Evolutionary conservation across 2,888 invertebrate species (phyloP).

Genomic region (Myathropa florea): DNA sequence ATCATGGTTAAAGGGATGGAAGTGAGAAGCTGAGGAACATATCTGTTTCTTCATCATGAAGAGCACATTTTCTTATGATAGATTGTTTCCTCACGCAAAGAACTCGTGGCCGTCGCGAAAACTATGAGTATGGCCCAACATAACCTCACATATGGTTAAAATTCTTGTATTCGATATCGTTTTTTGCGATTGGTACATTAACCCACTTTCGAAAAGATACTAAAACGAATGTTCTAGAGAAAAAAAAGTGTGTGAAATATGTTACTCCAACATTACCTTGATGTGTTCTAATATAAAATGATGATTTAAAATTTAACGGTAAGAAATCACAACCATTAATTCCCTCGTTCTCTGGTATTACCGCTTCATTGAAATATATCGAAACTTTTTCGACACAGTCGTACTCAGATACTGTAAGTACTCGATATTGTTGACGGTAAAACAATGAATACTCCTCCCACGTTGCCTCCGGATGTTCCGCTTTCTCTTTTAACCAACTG

Average conservation of each 20-base stretch:
- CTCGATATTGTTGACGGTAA: conserved; percentile 79
- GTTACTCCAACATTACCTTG: conserved; percentile 78
- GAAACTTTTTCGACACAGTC: conserved; percentile 79
- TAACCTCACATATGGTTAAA: too few species aligned
- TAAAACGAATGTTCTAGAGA: background rate
- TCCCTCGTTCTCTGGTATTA: conserved; percentile 78
- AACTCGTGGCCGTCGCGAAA: too few species aligned
- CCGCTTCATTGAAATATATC: conserved; percentile 79
- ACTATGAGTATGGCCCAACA: too few species aligned
- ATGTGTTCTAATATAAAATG: conserved; percentile 80
- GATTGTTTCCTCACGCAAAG: too few species aligned
- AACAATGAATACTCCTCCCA: conserved; percentile 81
- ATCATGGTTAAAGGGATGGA: too few species aligned
- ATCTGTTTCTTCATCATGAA: too few species aligned
- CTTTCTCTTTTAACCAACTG: conserved; percentile 78
- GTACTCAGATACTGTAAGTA: conserved; percentile 81
- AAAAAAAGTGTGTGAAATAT: background rate
- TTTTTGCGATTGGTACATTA: too few species aligned
- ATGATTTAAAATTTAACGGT: conserved; percentile 80
- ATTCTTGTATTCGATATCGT: too few species aligned
- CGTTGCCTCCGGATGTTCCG: conserved; percentile 81
- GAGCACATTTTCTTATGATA: too few species aligned
- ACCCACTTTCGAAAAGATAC: background rate
- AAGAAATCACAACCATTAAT: conserved; percentile 79
- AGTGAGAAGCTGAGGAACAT: too few species aligned